A percentile compares a stretch with the other conserved stretches of the same genome.
Evolutionary conservation across 2,888 invertebrate genomes (phyloP).

Genomic region (Ceraclea dissimilis): DNA sequence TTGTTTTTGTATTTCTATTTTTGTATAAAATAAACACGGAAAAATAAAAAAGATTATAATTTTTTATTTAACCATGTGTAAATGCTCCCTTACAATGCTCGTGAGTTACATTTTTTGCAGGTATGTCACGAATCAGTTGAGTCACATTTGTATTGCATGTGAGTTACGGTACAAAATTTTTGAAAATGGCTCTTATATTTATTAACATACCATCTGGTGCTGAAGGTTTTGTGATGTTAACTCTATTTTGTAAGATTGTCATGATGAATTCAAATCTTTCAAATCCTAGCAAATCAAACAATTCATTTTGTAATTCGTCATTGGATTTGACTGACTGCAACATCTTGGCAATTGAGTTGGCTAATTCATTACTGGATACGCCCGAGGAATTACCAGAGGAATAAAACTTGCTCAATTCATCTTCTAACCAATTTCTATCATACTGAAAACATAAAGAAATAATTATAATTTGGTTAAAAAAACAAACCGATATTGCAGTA

Average conservation of each 20-base stretch:
- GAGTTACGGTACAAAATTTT: no score
- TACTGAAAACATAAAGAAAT: constrained; percentile 37
- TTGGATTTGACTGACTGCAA: constrained; percentile 55
- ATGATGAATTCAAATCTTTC: constrained; percentile 73
- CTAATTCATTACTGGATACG: constrained; percentile 52
- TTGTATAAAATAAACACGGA: background rate
- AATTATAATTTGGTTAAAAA: background rate
- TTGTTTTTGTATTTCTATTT: background rate
- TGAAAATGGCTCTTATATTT: no score
- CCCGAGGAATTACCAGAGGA: constrained; percentile 35
- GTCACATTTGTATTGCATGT: no score
- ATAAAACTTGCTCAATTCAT: constrained; percentile 46
- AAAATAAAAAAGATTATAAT: no score
- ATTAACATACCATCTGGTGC: background rate
- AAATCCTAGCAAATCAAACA: constrained; percentile 86
- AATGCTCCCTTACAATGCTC: no score
- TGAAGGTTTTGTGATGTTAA: constrained; percentile 38
- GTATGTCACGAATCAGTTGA: no score
- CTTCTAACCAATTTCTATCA: constrained; percentile 49
- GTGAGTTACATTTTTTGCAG: no score
- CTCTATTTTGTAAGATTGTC: constrained; percentile 56
- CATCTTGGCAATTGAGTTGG: constrained; percentile 50
- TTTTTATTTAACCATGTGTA: no score
- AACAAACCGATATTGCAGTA: background rate
- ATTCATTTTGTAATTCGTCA: constrained; percentile 69